Base-by-base conservation (phyloP, 1,140 invertebrate species). In the Camponotus pennsylvanicus region DNA sequence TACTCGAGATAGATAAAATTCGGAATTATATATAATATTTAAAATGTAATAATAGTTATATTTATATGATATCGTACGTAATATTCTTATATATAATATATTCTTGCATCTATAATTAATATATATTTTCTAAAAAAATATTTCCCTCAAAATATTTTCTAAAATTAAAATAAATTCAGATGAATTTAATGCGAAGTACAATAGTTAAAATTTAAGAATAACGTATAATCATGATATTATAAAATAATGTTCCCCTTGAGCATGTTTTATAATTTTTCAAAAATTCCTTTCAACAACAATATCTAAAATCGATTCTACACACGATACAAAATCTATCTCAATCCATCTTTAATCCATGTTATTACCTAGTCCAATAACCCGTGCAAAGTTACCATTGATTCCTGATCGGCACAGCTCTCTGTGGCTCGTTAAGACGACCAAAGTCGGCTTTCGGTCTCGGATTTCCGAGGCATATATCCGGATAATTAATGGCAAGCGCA, bases 401-500 rank as follows among this genome's bases (percentile, higher is more conserved):
- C 55, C 49, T 21, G 9, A 86, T 59, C 70, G 49, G 15, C 49
- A 49, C 9, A 69, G 59, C 71, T 45, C 15, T 76, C 57, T 52
- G 45, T 27, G 71, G 59, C 79, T 89, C 69, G 88, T 90, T 90
- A 90, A 84, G 80, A 84, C 61, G 55, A 75, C 49, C 80, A 42
- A 87, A 85, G 83, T 89, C 85, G 63, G 40, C 79, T 37, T 83
- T 63, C 59, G 59, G 49, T 57, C 27, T 71, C 59, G 80, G 45
- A 89, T 90, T 85, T 87, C 70, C 42, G 34, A 77, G 57, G 37
- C 63, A 77, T 73, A 87, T 77, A 70, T 2, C 13, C 6, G 32
- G 71, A 88, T 90, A 88, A 90, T 90, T 89, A 89, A 88, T 88
- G 76, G 64, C 15, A 70, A 89, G 83, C 66, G 73, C 70, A 67